Evolutionary conservation across 2,113 vertebrate species (phyloP).

Genomic region (Empidonax traillii): DNA sequence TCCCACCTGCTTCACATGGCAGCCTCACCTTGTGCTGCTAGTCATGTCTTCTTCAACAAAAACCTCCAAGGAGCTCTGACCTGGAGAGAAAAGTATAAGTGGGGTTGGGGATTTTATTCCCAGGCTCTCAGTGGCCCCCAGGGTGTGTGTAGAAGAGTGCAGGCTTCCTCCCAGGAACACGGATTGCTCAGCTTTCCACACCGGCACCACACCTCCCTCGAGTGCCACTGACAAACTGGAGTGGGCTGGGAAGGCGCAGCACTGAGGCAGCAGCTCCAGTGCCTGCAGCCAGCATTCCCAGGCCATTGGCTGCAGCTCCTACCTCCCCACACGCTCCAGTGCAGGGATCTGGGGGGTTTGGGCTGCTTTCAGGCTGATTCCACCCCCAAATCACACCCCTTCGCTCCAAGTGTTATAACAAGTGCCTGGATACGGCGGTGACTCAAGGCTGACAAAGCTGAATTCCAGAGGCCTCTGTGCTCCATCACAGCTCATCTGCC

Average conservation of each 20-base stretch:
- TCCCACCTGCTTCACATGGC: fast-evolving
- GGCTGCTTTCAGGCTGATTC: neutral
- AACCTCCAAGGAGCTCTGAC: conserved; percentile 73
- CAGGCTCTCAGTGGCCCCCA: neutral
- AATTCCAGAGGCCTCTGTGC: neutral
- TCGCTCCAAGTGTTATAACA: neutral
- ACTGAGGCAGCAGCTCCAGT: neutral
- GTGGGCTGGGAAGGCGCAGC: conserved; percentile 2
- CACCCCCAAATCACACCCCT: neutral
- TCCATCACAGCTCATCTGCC: neutral
- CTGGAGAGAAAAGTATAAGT: conserved; percentile 26
- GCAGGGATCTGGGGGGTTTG: neutral
- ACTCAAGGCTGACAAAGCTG: conserved; percentile 37
- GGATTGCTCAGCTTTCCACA: neutral
- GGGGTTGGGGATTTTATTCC: neutral
- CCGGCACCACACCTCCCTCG: neutral
- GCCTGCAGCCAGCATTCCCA: neutral
- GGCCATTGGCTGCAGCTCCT: neutral
- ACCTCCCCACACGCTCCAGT: neutral
- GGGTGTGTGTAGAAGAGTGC: neutral
- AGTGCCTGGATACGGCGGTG: neutral
- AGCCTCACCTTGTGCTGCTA: conserved; percentile 64
- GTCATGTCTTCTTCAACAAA: conserved; percentile 65
- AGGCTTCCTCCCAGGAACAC: neutral
- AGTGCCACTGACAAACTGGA: neutral